Conservation (phyloP, 2,797 vertebrate genomes). For the Rhynchotus rufescens region DNA sequence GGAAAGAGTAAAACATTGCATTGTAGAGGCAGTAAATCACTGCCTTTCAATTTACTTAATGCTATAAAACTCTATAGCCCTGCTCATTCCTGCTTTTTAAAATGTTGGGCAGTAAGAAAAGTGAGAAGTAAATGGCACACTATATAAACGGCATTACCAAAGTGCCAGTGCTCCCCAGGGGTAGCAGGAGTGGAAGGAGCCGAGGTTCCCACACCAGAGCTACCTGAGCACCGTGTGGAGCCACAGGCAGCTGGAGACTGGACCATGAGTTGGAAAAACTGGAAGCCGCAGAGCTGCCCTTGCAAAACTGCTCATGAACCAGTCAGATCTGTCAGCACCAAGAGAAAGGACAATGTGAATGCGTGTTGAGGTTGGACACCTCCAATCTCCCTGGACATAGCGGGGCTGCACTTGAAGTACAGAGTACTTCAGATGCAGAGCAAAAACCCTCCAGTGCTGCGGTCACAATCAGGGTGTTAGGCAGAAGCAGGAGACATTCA, state of each 20-base stretch:
- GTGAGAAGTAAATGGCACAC: not conserved
- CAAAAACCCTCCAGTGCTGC: not conserved
- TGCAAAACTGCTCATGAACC: not conserved
- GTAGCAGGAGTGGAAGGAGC: not conserved
- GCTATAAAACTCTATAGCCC: not conserved
- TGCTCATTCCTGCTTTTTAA: not conserved
- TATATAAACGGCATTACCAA: not conserved
- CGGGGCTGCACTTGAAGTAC: not conserved
- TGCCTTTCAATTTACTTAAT: conserved; percentile 6
- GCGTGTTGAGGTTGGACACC: not conserved
- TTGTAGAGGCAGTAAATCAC: not conserved
- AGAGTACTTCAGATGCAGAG: not conserved
- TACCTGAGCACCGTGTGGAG: rapidly evolving
- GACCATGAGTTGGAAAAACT: not conserved
- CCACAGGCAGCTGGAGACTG: not conserved
- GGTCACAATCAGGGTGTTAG: not conserved
- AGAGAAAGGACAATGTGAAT: not conserved
- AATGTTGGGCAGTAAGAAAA: not conserved
- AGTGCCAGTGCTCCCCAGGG: rapidly evolving
- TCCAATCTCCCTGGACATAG: not conserved
- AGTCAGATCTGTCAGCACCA: not conserved
- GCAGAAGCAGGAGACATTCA: not conserved
- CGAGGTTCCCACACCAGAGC: rapidly evolving
- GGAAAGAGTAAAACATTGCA: not conserved
- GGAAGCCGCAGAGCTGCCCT: not conserved